phyloP scores from a whole-genome alignment of 2,797 vertebrate species.

The Limosa lapponica region DNA sequence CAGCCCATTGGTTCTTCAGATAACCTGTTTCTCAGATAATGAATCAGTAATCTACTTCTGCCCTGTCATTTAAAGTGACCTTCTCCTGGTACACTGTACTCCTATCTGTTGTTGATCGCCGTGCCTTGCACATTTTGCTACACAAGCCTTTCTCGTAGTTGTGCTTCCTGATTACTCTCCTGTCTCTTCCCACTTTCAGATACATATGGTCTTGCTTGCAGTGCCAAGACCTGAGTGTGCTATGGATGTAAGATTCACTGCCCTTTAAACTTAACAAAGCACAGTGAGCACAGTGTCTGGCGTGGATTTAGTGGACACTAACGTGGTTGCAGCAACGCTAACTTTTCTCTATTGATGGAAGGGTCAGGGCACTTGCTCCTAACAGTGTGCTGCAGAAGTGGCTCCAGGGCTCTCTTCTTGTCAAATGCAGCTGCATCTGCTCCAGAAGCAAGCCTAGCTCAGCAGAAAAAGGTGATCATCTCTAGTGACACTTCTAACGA shows the following conservation, averaged over 20 bases:
- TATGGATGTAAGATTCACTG: neutral
- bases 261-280: neutral
- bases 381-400: neutral
- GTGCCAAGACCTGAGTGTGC: neutral
- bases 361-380: neutral
- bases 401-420: neutral
- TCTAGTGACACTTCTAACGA: neutral
- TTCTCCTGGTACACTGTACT: neutral
- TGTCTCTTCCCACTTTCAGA: neutral
- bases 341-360: neutral
- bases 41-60: neutral
- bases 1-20: neutral
- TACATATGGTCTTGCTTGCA: neutral
- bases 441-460: fast-evolving
- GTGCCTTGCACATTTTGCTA: neutral
- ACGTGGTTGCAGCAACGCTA: neutral
- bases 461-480: neutral
- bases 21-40: neutral
- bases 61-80: neutral
- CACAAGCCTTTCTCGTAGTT: neutral
- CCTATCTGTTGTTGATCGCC: neutral
- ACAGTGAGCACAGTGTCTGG: neutral
- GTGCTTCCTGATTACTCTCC: neutral
- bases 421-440: neutral
- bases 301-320: neutral